These are phyloP conservation scores for Aldrovandia affinis DNA, from an alignment of 2,797 vertebrate genomes.

Conservation along the genomic window DNA sequence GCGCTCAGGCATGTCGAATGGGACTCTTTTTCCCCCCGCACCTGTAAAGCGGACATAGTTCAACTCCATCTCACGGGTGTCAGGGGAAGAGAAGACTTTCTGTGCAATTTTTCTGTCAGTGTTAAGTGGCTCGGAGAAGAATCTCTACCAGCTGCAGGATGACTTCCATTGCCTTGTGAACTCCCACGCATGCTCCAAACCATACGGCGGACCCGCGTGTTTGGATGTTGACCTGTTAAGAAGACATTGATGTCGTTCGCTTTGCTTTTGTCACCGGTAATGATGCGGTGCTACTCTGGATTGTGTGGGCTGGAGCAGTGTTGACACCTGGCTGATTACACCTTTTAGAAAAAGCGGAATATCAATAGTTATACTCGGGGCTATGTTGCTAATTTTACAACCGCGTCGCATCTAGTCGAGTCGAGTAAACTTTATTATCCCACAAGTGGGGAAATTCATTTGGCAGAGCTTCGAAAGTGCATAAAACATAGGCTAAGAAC, in stretches of 20 bases:
- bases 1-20: not conserved
- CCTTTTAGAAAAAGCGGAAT: too few species aligned
- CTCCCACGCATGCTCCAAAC: not conserved
- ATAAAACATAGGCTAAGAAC: too few species aligned
- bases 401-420: too few species aligned
- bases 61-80: not conserved
- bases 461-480: too few species aligned
- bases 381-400: too few species aligned
- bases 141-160: not conserved
- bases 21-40: not conserved
- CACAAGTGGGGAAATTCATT: too few species aligned
- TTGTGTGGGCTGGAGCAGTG: not conserved
- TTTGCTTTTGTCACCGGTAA: not conserved
- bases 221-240: not conserved
- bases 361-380: too few species aligned
- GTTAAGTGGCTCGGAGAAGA: not conserved
- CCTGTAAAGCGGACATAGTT: not conserved
- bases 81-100: not conserved
- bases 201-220: not conserved
- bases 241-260: not conserved
- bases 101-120: not conserved
- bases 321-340: too few species aligned
- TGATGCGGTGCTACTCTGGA: not conserved
- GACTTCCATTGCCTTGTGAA: not conserved
- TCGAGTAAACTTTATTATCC: too few species aligned